Evolutionary conservation across 2,888 invertebrate species (phyloP).

Genomic region (Leucophenga maculata): DNA sequence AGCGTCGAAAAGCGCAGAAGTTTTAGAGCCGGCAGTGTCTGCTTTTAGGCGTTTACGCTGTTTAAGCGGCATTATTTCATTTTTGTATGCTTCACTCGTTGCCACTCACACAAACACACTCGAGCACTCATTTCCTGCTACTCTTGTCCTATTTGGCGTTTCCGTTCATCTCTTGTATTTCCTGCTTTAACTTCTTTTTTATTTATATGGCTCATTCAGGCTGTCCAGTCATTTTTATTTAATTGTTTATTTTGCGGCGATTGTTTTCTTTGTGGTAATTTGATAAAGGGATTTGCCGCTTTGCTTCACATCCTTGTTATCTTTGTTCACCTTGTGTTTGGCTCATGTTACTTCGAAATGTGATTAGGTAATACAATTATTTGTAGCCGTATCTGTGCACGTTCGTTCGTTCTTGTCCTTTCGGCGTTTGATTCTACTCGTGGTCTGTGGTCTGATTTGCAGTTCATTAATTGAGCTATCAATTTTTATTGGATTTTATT

Average conservation of each 20-base stretch:
- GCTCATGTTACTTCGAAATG: neutral
- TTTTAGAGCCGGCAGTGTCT: constrained; percentile 38
- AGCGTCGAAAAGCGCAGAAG: constrained; percentile 35
- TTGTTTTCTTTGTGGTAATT: constrained; percentile 57
- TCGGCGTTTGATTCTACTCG: neutral
- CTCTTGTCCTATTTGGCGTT: constrained; percentile 28
- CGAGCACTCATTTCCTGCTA: constrained; percentile 25
- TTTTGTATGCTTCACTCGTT: constrained; percentile 19
- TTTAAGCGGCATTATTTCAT: constrained; percentile 25
- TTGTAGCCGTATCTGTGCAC: neutral
- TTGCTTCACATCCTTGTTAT: neutral
- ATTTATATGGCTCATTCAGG: constrained; percentile 17
- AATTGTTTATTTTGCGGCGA: constrained; percentile 61
- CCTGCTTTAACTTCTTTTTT: no score
- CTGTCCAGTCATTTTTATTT: constrained; percentile 43
- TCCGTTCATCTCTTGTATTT: neutral
- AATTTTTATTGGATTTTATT: constrained; percentile 17
- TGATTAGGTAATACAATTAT: constrained; percentile 25
- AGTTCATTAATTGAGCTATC: constrained; percentile 20
- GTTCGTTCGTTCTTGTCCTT: neutral
- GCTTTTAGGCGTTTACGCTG: constrained; percentile 42
- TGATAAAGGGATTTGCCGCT: constrained; percentile 42
- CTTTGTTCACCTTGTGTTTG: neutral
- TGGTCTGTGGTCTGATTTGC: neutral
- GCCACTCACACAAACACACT: constrained; percentile 5